Evolutionary conservation across 2,888 invertebrate genomes (phyloP), one percentile per base, ranked within the genome.

Genomic region (Parthenolecanium corni): DNA sequence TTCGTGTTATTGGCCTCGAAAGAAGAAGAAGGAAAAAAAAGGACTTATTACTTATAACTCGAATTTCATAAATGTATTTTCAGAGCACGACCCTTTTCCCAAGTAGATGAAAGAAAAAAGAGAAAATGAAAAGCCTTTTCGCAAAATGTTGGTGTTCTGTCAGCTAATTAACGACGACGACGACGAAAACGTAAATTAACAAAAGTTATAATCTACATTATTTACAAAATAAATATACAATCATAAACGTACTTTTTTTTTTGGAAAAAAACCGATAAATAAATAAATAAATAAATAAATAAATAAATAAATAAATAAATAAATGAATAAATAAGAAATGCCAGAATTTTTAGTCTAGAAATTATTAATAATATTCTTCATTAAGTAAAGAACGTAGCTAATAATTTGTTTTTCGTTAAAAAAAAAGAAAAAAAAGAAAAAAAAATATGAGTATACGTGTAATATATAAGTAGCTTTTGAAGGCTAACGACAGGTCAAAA

Each of bases 181-280:
- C 16, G 18, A 18, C n/a, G 44, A 42, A 3, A 14, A 18, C 9
- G 38, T 11, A 57, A 46, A 47, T 42, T 14, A 2, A 23, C 47
- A 23, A 61, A 24, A 49, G 3, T 49, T 21, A 21, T 1, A 56
- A 11, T 58, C 61, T 61, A 61, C 51, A 61, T 18, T 61, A 61
- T 61, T 49, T 61, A 61, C 61, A 61, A 49, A 44, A 36, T 36
- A 38, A 61, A 36, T 49, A 61, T 31, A 52, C 25, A 36, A 24
- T 61, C 24, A 51, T 11, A 49, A 51, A 61, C 49, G 49, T 51
- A 51, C 38, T 61, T 61, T 61, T 38, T 51, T 61, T 49, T 38
- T 61, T 38, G 61, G 61, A 61, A 61, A 61, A 61, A 40, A 51
- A 61, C 38, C 61, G 40, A 54, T 40, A 49, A 18, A 42, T 6